Conservation (phyloP, 2,888 invertebrate species). For the Gastracanthus pulcherrimus region DNA sequence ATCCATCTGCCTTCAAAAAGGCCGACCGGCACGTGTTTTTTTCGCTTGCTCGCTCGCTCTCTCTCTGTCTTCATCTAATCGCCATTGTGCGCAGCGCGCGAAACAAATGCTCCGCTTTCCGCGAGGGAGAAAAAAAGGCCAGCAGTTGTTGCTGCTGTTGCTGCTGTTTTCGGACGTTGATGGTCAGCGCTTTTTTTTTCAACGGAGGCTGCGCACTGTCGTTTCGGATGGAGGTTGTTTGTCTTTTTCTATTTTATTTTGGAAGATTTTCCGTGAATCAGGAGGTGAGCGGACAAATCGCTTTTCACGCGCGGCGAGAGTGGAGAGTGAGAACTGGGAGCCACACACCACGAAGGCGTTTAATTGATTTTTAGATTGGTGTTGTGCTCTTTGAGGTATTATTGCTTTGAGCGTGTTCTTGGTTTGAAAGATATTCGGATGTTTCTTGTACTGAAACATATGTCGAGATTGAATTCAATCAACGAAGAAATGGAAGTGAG, state of each 20-base stretch:
- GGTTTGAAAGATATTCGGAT: too few species aligned
- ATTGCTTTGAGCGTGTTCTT: too few species aligned
- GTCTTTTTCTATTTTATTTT: constrained; percentile 3
- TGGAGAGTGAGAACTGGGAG: not conserved
- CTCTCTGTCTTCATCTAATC: constrained; percentile 27
- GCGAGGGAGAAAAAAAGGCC: not conserved
- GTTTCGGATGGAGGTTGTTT: constrained; percentile 29
- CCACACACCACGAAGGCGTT: constrained; percentile 28
- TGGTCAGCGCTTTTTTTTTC: constrained; percentile 19
- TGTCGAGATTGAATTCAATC: too few species aligned
- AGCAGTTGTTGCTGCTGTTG: not conserved
- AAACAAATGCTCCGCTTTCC: constrained; percentile 63
- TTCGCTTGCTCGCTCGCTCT: too few species aligned
- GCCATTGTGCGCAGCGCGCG: constrained; percentile 60
- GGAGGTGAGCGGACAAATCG: not conserved
- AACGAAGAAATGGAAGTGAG: too few species aligned
- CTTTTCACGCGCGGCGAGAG: constrained; percentile 25
- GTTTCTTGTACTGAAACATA: too few species aligned
- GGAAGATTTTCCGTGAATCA: constrained; percentile 26
- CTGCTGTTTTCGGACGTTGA: constrained; percentile 14
- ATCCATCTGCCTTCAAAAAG: constrained; percentile 64
- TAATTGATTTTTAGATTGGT: constrained; percentile 15
- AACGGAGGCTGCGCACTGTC: not conserved
- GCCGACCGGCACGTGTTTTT: constrained; percentile 63
- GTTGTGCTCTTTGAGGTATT: not conserved